Percentiles rank a stretch among this genome's conserved stretches.
Evolutionary conservation across 2,797 vertebrate species (phyloP).

Genomic region (Poliocrania exsul): DNA sequence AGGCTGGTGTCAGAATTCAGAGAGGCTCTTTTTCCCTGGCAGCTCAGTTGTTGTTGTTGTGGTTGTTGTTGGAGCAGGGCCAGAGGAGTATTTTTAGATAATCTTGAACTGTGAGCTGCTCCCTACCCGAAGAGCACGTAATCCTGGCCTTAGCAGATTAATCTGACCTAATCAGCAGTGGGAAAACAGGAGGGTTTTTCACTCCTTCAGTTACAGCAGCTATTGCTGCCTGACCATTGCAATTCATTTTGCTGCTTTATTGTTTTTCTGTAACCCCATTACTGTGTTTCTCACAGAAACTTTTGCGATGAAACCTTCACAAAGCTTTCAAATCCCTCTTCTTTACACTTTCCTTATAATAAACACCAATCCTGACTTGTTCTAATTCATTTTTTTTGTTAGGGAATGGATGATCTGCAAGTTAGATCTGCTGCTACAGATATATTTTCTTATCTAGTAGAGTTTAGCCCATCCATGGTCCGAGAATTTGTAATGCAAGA

Average conservation of each 20-base stretch:
- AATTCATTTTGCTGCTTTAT: not conserved
- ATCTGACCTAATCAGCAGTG: not conserved
- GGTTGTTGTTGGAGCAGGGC: not conserved
- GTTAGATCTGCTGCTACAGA: slow-evolving; percentile 97
- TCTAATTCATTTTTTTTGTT: not conserved
- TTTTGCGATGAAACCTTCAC: not conserved
- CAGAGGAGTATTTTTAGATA: slow-evolving; percentile 51
- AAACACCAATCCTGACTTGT: not conserved
- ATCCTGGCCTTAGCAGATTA: slow-evolving; percentile 36
- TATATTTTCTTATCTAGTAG: slow-evolving; percentile 99
- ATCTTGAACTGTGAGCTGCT: slow-evolving; percentile 33
- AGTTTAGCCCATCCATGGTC: slow-evolving; percentile 99
- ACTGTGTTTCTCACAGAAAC: not conserved
- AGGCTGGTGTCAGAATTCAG: not conserved
- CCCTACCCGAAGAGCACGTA: not conserved
- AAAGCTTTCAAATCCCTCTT: not conserved
- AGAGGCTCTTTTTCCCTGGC: not conserved
- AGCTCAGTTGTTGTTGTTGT: not conserved
- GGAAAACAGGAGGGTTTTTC: not conserved
- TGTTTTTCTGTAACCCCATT: not conserved
- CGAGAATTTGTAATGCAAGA: slow-evolving; percentile 99
- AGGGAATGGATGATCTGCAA: slow-evolving; percentile 99
- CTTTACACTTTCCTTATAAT: not conserved
- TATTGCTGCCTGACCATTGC: not conserved
- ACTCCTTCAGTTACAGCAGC: not conserved